Percentiles rank a stretch among this genome's conserved stretches.
Evolutionary conservation across 2,888 invertebrate genomes (phyloP).

Genomic region (Erebia epiphron): DNA sequence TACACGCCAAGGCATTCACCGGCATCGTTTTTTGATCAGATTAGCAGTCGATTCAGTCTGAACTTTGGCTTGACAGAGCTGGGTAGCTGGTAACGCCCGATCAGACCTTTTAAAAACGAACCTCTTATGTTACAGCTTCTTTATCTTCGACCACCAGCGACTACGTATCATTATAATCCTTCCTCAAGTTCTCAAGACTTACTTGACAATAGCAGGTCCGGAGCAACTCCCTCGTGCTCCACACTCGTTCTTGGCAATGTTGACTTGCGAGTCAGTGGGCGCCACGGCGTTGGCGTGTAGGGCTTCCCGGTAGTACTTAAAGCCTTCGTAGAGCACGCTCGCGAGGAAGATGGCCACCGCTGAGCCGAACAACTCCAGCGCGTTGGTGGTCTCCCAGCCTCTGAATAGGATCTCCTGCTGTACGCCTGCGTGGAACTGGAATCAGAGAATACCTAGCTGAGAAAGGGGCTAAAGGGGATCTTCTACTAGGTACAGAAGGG

Average conservation of each 20-base stretch:
- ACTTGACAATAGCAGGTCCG: slow-evolving; percentile 71
- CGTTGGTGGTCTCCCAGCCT: slow-evolving; percentile 88
- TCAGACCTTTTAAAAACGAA: no score
- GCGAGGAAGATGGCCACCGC: slow-evolving; percentile 94
- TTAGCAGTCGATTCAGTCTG: no score
- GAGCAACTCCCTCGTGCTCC: slow-evolving; percentile 64
- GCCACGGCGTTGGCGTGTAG: slow-evolving; percentile 61
- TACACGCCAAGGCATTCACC: no score
- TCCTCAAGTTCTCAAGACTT: no score
- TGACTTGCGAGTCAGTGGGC: slow-evolving; percentile 68
- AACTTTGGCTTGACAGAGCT: no score
- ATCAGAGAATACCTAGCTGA: neutral
- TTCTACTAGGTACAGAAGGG: neutral
- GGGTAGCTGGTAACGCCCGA: no score
- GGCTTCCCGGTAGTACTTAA: slow-evolving; percentile 90
- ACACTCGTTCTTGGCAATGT: slow-evolving; percentile 77
- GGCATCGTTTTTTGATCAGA: no score
- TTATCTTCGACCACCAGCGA: neutral
- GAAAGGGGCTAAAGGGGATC: neutral
- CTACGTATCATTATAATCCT: no score
- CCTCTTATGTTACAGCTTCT: no score
- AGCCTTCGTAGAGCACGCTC: slow-evolving; percentile 96
- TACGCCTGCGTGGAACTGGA: slow-evolving; percentile 90
- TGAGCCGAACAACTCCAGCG: slow-evolving; percentile 92
- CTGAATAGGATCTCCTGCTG: slow-evolving; percentile 91